Base-by-base conservation (phyloP, 2,797 vertebrate genomes). In the Astyanax mexicanus region DNA sequence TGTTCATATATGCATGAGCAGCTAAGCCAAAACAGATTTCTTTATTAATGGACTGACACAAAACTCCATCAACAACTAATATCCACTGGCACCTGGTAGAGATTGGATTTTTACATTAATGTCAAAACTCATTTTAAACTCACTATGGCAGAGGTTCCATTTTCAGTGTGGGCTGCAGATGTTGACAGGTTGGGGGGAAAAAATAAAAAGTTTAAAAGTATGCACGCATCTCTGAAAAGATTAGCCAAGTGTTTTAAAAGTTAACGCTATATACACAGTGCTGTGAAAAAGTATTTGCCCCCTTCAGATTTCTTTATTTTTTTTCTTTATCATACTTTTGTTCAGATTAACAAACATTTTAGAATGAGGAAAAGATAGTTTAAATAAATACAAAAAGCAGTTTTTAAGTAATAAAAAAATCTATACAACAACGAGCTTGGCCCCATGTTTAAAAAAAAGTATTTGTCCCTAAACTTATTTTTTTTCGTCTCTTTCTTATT, bases 41-140 rank as follows among this genome's bases (percentile, higher is more conserved):
- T 92, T 93, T 90, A 91, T 94, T 93, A 92, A 87, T 85, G 85
- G 75, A 88, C 84, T 90, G 89, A 91, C 90, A 91, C 89, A 87
- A 88, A 90, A 91, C 91, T 91, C 87, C 85, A 89, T 90, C 87
- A 89, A 79, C 87, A 89, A 79, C 74, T 89, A 87, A 89, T 90
- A 89, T 90, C 88, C 91, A 81, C 85, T 74, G 88, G 88, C 88
- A 90, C 88, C 93, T 91, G 87, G 69, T 84, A 77, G 84, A 93
- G 92, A 94, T 93, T 93, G 90, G 87, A 93, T 93, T 93, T 83
- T 90, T 89, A 90, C 91, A 93, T 89, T 92, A 93, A 92, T 92
- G 93, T 92, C 92, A 92, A 86, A 83, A 81, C 82, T 82, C 85
- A 86, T 88, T 91, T 90, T 88, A 76, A 86, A 87, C 90, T 88